A percentile compares a stretch with the other conserved stretches of the same genome.
Evolutionary conservation across 2,113 vertebrate genomes (phyloP).

Genomic region (Eclectus roratus): DNA sequence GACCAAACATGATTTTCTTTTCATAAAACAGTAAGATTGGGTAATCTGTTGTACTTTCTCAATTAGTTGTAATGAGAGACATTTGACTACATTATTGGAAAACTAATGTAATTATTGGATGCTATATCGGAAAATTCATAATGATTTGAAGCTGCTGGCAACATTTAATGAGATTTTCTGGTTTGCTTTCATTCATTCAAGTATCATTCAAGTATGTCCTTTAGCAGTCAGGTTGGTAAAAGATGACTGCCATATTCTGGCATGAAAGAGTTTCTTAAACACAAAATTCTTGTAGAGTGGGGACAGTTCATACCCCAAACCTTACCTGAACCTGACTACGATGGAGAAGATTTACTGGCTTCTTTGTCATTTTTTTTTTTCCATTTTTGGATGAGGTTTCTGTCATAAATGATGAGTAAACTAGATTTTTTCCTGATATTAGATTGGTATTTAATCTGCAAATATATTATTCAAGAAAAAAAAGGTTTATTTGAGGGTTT

Average conservation of each 20-base stretch:
- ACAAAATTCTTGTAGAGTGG: neutral
- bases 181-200: slow-evolving; percentile 51
- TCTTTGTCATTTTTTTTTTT: neutral
- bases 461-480: neutral
- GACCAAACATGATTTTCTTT: neutral
- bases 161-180: slow-evolving; percentile 64
- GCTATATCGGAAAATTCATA: slow-evolving; percentile 43
- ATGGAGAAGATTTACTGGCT: neutral
- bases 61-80: slow-evolving; percentile 48
- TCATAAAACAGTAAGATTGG: neutral
- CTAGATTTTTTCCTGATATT: neutral
- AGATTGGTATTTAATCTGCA: neutral
- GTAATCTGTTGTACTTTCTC: slow-evolving; percentile 32
- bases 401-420: neutral
- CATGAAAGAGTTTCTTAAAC: neutral
- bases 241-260: neutral
- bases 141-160: slow-evolving; percentile 47
- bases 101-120: slow-evolving; percentile 53
- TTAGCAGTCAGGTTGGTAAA: neutral
- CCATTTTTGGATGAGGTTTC: neutral
- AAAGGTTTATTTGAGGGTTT: neutral
- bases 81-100: slow-evolving; percentile 60
- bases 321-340: neutral
- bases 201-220: slow-evolving; percentile 30
- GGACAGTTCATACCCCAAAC: neutral